Evolutionary conservation across 2,113 vertebrate species (phyloP), one percentile per base, ranked within the genome.

Genomic region (Cranoglanis bouderius): DNA sequence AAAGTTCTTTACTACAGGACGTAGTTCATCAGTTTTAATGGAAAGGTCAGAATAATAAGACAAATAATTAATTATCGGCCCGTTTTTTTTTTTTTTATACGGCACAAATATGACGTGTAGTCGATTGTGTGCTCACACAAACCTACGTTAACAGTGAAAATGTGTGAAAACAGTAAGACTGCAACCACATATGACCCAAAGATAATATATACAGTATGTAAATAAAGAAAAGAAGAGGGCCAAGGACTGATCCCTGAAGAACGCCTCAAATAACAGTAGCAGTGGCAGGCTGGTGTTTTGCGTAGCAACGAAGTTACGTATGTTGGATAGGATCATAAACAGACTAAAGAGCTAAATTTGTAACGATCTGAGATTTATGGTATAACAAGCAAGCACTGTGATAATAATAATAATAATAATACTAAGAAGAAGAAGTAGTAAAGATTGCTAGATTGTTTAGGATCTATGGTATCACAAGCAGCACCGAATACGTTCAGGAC

Each of bases 201-300:
- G 77, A 26, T 80, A 16, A 8, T 40, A 24, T 13, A 49, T 49
- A 77, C 46, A 49, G 72, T 26, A n/a, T 18, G 8, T 18, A 53
- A 32, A 53, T 51, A 14, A 53, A 53, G 29, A 80, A 80, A 80
- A 80, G 29, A 53, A 80, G 6, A n/a, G 13, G 29, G 29, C 49
- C 24, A 24, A 80, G 46, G 26, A 81, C n/a, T 10, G 51, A 81
- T 55, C 80, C 53, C 51, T 82, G 80, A 82, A 53, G 80, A 82
- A 82, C 18, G 57, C 80, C 51, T 24, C 32, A 57, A 82, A 82
- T 4, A 38, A 57, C n/a, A 35, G 7, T 4, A 24, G 53, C 78
- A 55, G 29, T 7, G 46, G 14, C 26, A 80, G 29, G 77, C 53
- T n/a, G 16, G 46, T 81, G 16, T 55, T 32, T 21, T 32, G 10